Base-by-base conservation (phyloP, 2,797 vertebrate species). In the Pangasius macronema region DNA sequence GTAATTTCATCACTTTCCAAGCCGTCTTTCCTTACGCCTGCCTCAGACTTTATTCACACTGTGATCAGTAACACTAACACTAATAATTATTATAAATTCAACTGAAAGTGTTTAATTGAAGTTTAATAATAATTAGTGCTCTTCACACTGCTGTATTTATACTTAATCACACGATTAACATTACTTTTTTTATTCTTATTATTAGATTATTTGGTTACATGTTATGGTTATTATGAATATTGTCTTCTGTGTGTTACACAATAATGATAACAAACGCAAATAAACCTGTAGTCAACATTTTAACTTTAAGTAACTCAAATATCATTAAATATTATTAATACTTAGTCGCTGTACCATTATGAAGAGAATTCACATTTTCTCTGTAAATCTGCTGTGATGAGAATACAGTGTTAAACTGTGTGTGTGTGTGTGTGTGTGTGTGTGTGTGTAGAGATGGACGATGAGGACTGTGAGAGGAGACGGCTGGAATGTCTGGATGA, bases 401-500 rank as follows among this genome's bases (percentile, higher is more conserved):
- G 3, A 20, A 4, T 33, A 36, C 16, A 22, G 51, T 55, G 30
- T 79, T 55, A 10, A 53, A 27, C 11, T 82, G 39, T 63, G 33
- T 81, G 55, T 42, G 18, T 81, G 79, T 80, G 18, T 57, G n/a
- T 80, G 51, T 8, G 39, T 33, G 77, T 59, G 84, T 86, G 42
- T 72, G 65, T 87, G 22, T 72, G 57, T 83, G 83, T 94, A 99
- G 99, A 99, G 95, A 99, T 99, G 99, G 98, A 99, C 84, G 98
- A 99, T 93, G 99, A 99, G 86, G 99, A 99, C 91, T 99, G 98
- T 90, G 99, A 99, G 95, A 97, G 98, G 95, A 97, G 99, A 94
- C 96, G 99, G 95, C 97, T 98, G 96, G 98, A 99, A 90, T 99
- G 98, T 86, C 95, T 99, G 93, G 98, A 99, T 93, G 99, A 99